phyloP scores from a whole-genome alignment of 2,888 invertebrate species.

The Melanotus villosus region DNA sequence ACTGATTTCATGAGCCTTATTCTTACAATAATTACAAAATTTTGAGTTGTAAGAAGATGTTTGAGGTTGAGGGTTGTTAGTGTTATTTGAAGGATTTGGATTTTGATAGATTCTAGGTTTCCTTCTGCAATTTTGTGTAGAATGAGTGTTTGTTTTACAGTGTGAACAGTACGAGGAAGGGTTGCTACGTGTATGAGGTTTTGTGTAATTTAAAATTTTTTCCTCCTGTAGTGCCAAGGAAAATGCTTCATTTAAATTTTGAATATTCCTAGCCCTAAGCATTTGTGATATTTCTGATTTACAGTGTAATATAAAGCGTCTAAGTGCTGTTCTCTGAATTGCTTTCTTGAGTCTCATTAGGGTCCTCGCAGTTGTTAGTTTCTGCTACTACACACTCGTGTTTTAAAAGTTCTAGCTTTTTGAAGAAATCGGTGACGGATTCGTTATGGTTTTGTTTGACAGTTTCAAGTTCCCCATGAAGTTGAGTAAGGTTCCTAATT shows the following conservation, averaged over 20 bases:
- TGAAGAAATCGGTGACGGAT: background rate
- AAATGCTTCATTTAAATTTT: no score
- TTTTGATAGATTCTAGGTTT: background rate
- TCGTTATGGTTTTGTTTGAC: background rate
- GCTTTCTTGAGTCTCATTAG: slow-evolving; percentile 20
- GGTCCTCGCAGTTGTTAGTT: background rate
- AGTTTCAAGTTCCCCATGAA: background rate
- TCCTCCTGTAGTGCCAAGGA: slow-evolving; percentile 42
- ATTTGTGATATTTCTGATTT: no score
- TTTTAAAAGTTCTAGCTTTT: slow-evolving; percentile 36
- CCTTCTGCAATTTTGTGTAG: slow-evolving; percentile 23
- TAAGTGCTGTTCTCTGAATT: slow-evolving; percentile 35
- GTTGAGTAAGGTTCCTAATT: background rate
- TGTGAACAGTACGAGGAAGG: background rate
- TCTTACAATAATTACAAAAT: slow-evolving; percentile 42
- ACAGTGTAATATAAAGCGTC: no score
- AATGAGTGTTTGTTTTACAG: slow-evolving; percentile 31
- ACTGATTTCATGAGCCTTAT: slow-evolving; percentile 26
- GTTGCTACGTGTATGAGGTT: background rate
- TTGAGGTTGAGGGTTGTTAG: no score
- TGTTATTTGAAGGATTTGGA: background rate
- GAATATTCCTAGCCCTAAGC: slow-evolving; percentile 37
- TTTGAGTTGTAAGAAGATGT: slow-evolving; percentile 1
- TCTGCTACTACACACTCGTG: slow-evolving; percentile 38
- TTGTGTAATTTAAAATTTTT: slow-evolving; percentile 28